phyloP scores from a whole-genome alignment of 2,113 vertebrate genomes.

The Apaloderma vittatum region DNA sequence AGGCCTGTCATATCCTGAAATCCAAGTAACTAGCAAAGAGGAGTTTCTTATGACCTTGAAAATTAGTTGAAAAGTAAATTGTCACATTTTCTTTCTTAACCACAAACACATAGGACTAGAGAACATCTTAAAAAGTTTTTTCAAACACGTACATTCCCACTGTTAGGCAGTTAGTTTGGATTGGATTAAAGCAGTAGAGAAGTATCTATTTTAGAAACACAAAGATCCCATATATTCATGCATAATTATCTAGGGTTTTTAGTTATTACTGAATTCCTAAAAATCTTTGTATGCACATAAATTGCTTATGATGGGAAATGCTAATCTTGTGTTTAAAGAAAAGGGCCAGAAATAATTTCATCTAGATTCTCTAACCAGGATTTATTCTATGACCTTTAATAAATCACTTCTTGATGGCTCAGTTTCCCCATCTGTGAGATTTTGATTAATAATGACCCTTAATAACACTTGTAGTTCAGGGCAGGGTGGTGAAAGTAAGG shows the following conservation, averaged over 20 bases:
- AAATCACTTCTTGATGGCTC: neutral
- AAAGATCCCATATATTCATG: neutral
- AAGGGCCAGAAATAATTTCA: neutral
- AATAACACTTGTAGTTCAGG: neutral
- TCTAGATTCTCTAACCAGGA: neutral
- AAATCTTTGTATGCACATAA: neutral
- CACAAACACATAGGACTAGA: rapidly evolving
- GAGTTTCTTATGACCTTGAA: neutral
- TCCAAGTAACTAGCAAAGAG: neutral
- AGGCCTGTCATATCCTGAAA: neutral
- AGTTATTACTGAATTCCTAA: neutral
- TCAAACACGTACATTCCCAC: neutral
- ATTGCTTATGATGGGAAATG: neutral
- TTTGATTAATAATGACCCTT: neutral
- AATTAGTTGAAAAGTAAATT: neutral
- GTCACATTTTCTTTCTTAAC: neutral
- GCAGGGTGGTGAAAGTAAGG: neutral
- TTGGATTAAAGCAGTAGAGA: neutral
- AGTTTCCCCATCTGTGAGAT: neutral
- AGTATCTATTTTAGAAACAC: neutral
- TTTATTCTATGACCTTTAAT: neutral
- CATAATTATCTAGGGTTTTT: neutral
- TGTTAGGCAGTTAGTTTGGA: neutral
- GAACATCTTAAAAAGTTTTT: neutral
- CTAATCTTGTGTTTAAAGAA: neutral